These are phyloP conservation scores for Hyperoplus immaculatus DNA, from an alignment of 2,797 vertebrate genomes.

Conservation along the genomic window DNA sequence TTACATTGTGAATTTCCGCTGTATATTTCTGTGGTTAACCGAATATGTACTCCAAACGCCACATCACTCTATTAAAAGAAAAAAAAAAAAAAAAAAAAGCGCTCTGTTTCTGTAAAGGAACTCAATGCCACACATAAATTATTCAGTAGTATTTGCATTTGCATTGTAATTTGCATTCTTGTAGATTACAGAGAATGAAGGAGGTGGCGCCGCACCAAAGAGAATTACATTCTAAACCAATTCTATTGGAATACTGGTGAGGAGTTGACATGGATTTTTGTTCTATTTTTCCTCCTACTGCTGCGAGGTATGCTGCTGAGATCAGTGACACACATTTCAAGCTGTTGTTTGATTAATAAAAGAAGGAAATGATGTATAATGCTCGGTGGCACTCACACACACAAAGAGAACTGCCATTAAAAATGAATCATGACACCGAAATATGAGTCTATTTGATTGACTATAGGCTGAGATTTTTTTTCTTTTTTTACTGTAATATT, in stretches of 20 bases:
- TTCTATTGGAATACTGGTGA: constrained; percentile 73
- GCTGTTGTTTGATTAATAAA: constrained; percentile 88
- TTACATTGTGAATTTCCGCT: constrained; percentile 43
- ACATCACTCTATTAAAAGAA: constrained; percentile 68
- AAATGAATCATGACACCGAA: constrained; percentile 83
- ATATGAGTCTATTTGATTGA: constrained; percentile 84
- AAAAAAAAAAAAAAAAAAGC: constrained; percentile 64
- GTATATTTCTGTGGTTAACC: constrained; percentile 54
- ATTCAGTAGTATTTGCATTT: constrained; percentile 84
- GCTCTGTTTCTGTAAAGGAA: constrained; percentile 67
- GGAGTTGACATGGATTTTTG: constrained; percentile 79
- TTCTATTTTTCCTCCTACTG: constrained; percentile 74
- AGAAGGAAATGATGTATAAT: constrained; percentile 82
- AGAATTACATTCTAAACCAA: constrained; percentile 79
- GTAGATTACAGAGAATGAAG: constrained; percentile 81
- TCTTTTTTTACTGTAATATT: constrained; percentile 76
- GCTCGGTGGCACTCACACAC: constrained; percentile 71
- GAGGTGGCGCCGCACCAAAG: constrained; percentile 78
- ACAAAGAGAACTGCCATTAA: constrained; percentile 80
- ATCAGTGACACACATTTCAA: constrained; percentile 84
- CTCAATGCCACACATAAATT: constrained; percentile 76
- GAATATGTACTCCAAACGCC: constrained; percentile 61
- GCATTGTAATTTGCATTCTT: constrained; percentile 84
- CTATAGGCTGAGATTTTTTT: constrained; percentile 73
- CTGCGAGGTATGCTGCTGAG: constrained; percentile 81